Percentiles rank a stretch among this genome's conserved stretches.
Evolutionary conservation across 1,140 invertebrate species (phyloP).

Genomic region (Protaetia brevitarsis): DNA sequence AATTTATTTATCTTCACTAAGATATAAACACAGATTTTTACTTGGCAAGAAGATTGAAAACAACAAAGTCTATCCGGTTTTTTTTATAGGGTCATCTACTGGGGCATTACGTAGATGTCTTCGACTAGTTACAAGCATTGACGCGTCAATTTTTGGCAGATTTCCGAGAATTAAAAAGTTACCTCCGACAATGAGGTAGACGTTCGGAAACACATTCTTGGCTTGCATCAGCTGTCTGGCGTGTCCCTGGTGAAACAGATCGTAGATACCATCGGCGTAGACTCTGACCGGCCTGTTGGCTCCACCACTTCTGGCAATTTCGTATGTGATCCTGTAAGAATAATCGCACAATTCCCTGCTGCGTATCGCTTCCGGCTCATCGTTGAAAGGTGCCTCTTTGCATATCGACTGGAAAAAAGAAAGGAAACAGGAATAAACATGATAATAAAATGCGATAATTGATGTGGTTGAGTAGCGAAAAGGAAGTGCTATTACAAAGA

Average conservation of each 20-base stretch:
- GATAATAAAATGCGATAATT: no score
- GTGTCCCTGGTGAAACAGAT: conserved; percentile 97
- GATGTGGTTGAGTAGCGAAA: no score
- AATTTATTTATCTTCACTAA: no score
- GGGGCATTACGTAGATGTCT: no score
- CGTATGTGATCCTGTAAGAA: conserved; percentile 73
- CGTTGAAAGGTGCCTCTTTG: conserved; percentile 74
- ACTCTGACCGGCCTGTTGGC: conserved; percentile 80
- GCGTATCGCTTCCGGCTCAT: conserved; percentile 75
- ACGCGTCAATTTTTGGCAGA: not conserved
- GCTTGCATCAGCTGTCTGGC: conserved; percentile 97
- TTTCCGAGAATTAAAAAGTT: conserved; percentile 42
- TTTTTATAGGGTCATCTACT: no score
- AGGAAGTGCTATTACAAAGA: no score
- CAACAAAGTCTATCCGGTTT: no score
- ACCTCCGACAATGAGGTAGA: conserved; percentile 98
- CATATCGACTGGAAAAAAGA: not conserved
- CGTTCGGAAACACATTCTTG: conserved; percentile 95
- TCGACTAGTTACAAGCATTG: not conserved
- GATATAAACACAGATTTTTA: no score
- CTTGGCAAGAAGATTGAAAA: no score
- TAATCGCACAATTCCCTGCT: conserved; percentile 85
- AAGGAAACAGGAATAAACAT: no score
- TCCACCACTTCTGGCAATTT: conserved; percentile 76
- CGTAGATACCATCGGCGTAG: conserved; percentile 98